Base-by-base conservation (phyloP, 2,113 vertebrate species). In the Circaetus cinerascens region DNA sequence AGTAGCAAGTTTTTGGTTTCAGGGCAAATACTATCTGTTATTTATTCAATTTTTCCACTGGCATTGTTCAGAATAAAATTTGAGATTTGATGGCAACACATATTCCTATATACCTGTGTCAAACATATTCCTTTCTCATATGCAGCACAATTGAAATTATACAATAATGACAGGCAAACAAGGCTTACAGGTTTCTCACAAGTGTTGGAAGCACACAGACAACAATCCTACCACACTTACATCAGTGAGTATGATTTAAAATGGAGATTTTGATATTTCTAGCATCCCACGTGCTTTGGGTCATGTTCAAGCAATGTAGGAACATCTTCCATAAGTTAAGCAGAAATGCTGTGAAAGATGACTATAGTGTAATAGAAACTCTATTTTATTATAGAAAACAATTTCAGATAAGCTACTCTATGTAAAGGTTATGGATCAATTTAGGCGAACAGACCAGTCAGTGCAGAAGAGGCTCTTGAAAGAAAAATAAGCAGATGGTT, bases 211-310 rank as follows among this genome's bases (percentile, higher is more conserved):
- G 67, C 20, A 91, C 10, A 32, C 25, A 72, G 51, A 67, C 22
- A 88, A 71, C 51, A 86, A 59, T 46, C 34, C 14, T 74, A 71
- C 15, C 45, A 56, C 38, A 21, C 34, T 66, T 34, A 51, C 40
- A 93, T 73, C 75, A 66, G 6, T 29, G 23, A 50, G 12, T 19
- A 25, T 32, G 36, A 83, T 92, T 93, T 77, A 43, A 93, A 95
- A 88, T 86, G 12, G 57, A 95, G 56, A 83, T 96, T 83, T 95
- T 93, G 26, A 15, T 93, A 91, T 83, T 94, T 97, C 60, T 68
- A 90, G 16, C 34, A 94, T 83, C 32, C 46, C 53, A 90, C 50
- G 67, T 77, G 40, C 7, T 74, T 77, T 88, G 74, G 21, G 62
- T 48, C 50, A 16, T 23, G 43, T 80, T 96, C 74, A 80, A 78